Evolutionary conservation across 2,797 vertebrate genomes (phyloP), one percentile per base, ranked within the genome.

Genomic region (Cephalopachus bancanus): DNA sequence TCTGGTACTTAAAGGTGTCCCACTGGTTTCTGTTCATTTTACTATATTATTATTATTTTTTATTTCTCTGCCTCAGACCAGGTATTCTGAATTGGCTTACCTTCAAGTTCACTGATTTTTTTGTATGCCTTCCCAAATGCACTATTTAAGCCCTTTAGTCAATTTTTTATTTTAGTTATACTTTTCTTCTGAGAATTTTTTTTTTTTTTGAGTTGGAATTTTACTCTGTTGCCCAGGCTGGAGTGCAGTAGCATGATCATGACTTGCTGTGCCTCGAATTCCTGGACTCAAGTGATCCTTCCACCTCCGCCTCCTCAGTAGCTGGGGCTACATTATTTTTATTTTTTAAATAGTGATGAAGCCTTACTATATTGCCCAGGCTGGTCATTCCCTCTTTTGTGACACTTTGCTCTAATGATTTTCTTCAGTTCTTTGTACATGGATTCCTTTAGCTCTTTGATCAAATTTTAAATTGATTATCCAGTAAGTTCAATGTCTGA

Each of bases 361-460:
- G 44, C 6, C 44, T 44, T 44, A 44, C 44, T 44, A 44, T 44
- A 44, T 44, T 44, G 44, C 44, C 44, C 44, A 44, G 44, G 44
- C 44, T 44, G 44, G 49, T 64, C 89, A 81, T 53, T 86, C 67
- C 79, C 1, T 64, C 1, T 89, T 91, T 94, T 49, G 1, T 75
- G 19, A 92, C 24, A 71, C 65, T 76, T 14, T 44, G 26, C 64
- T 79, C 53, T 79, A 30, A 79, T 15, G 55, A 53, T 79, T 79
- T 79, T 30, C 20, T 24, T 24, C 30, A 59, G 76, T 57, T 76
- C 10, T 88, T 78, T 26, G 3, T 71, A 44, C n/a, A 33, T 75
- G 26, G 24, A 74, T 91, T 94, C 44, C 14, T 72, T 90, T 78
- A 86, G 44, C n/a, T 75, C 33, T 87, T 83, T 69, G 59, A 60